Percentiles rank a stretch among this genome's conserved stretches.
phyloP scores from a whole-genome alignment of 2,113 vertebrate genomes.

The Stomatorhinus ivindoensis region DNA sequence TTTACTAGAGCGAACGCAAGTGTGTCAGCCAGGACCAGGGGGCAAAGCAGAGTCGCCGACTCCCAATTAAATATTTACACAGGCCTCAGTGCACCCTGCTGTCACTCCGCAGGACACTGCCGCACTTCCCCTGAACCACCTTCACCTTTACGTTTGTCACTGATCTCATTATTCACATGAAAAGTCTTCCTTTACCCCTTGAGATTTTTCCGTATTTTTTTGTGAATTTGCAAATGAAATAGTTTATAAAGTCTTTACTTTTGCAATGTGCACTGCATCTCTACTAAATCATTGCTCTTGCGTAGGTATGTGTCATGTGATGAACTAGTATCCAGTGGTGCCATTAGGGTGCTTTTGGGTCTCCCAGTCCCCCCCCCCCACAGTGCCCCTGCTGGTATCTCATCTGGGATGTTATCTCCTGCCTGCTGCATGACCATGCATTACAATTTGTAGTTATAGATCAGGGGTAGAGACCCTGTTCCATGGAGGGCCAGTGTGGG shows the following conservation, averaged over 20 bases:
- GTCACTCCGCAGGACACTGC: background rate
- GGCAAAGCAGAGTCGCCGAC: background rate
- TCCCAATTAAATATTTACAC: slow-evolving; percentile 7
- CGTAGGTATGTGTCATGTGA: background rate
- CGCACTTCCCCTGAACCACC: background rate
- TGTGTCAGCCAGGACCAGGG: background rate
- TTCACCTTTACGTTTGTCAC: background rate
- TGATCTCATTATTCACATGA: background rate
- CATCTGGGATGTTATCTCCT: background rate
- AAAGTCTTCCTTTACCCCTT: background rate
- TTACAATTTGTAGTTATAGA: background rate
- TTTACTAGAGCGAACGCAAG: background rate
- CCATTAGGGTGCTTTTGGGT: background rate
- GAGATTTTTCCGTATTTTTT: background rate
- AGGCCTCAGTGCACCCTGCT: background rate
- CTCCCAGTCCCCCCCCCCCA: no score
- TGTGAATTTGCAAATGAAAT: background rate
- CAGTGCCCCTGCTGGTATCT: background rate
- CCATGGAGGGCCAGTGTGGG: no score
- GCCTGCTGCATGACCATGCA: background rate
- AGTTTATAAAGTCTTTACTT: background rate
- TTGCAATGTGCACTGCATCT: background rate
- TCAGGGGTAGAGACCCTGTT: background rate
- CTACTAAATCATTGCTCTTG: background rate
- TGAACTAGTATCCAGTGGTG: background rate